Evolutionary conservation across 2,113 vertebrate genomes (phyloP).

Genomic region (Zosterops japonicus): DNA sequence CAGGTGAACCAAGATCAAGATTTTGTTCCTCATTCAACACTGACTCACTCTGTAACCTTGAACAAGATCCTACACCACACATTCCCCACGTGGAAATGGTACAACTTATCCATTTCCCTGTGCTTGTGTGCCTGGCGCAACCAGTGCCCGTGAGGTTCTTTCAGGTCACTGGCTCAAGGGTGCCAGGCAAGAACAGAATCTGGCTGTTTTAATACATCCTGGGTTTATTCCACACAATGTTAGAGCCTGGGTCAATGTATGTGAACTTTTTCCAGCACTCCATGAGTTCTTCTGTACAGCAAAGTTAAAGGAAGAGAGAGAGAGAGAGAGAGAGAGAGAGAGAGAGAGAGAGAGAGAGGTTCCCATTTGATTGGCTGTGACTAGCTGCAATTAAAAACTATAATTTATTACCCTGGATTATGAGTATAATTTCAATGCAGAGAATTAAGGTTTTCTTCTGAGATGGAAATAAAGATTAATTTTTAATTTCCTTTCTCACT

Average conservation of each 20-base stretch:
- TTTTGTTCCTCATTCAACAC: neutral
- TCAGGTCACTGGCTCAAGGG: neutral
- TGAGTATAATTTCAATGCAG: slow-evolving; percentile 78
- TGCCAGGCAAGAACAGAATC: neutral
- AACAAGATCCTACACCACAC: neutral
- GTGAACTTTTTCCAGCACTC: slow-evolving; percentile 29
- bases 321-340: neutral
- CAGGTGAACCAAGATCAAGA: neutral
- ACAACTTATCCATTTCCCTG: neutral
- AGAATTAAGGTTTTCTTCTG: slow-evolving; percentile 83
- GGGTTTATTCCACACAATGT: neutral
- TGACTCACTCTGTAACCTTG: neutral
- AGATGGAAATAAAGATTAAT: slow-evolving; percentile 87
- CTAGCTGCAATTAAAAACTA: slow-evolving; percentile 75
- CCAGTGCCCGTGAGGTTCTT: neutral
- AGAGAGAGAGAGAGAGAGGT: slow-evolving; percentile 30
- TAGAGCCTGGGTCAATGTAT: neutral
- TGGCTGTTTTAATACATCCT: neutral
- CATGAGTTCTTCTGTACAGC: neutral
- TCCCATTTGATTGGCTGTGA: slow-evolving; percentile 65
- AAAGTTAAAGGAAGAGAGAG: slow-evolving; percentile 45
- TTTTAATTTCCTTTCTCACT: slow-evolving; percentile 84
- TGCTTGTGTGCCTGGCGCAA: neutral
- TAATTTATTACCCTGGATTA: slow-evolving; percentile 80
- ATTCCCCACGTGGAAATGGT: neutral